Evolutionary conservation across 2,113 vertebrate species (phyloP).

Genomic region (Galemys pyrenaicus): DNA sequence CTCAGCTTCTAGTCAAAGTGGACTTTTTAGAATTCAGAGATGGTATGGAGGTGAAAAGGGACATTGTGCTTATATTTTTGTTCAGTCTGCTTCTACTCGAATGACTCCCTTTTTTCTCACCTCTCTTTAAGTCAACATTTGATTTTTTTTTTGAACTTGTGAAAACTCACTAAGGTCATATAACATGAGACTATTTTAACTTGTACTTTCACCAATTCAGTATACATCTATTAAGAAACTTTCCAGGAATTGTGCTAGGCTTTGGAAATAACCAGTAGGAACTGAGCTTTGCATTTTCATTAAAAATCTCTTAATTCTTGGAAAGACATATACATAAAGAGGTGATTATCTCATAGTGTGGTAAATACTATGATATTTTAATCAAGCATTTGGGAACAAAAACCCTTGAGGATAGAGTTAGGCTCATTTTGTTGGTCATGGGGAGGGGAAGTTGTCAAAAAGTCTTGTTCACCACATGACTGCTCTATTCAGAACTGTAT

Average conservation of each 20-base stretch:
- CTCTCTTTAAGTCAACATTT: slow-evolving; percentile 27
- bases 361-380: slow-evolving; percentile 21
- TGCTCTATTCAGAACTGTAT: neutral
- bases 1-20: slow-evolving; percentile 13
- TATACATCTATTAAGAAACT: neutral
- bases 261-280: slow-evolving; percentile 13
- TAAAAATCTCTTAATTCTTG: slow-evolving; percentile 20
- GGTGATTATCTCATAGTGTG: neutral
- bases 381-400: neutral
- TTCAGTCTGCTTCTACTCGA: slow-evolving; percentile 4
- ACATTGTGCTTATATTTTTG: slow-evolving; percentile 30
- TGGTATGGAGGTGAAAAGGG: neutral
- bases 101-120: neutral
- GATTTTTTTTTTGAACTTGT: slow-evolving; percentile 15
- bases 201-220: slow-evolving; percentile 13
- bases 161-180: neutral
- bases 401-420: neutral
- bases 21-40: slow-evolving; percentile 1
- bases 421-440: neutral
- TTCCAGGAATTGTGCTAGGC: neutral
- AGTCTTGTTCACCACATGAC: neutral
- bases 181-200: slow-evolving; percentile 12
- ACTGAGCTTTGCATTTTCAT: neutral
- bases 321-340: neutral
- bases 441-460: neutral